Evolutionary conservation across 2,113 vertebrate genomes (phyloP).

Genomic region (Lepisosteus osseus): DNA sequence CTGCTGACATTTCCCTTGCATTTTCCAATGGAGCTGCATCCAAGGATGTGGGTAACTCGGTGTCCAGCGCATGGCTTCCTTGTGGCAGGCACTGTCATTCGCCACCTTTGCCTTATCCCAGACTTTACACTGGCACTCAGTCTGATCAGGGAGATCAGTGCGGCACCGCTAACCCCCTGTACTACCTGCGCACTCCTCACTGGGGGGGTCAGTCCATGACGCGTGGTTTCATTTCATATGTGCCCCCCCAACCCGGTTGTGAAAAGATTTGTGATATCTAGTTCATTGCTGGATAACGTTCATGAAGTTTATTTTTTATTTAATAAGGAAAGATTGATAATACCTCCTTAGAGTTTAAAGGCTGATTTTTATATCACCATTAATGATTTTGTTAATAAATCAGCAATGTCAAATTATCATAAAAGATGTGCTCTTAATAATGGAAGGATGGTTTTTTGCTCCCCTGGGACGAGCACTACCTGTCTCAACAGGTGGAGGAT

Average conservation of each 20-base stretch:
- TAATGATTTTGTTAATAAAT: too few relatives aligned
- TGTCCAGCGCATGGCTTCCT: constrained; percentile 63
- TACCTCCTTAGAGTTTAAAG: too few relatives aligned
- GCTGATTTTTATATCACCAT: too few relatives aligned
- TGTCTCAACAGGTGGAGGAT: too few relatives aligned
- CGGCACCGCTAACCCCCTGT: background rate
- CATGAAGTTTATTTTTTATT: too few relatives aligned
- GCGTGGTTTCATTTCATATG: constrained; percentile 43
- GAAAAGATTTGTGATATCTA: background rate
- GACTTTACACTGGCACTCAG: constrained; percentile 25
- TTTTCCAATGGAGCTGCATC: constrained; percentile 23
- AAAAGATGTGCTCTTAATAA: too few relatives aligned
- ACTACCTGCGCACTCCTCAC: constrained; percentile 14
- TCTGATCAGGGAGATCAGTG: constrained; percentile 1
- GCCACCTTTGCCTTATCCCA: constrained; percentile 35
- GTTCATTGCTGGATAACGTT: too few relatives aligned
- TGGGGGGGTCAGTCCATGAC: constrained; percentile 27
- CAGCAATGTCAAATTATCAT: too few relatives aligned
- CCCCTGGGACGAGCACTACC: too few relatives aligned
- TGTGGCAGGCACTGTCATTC: constrained; percentile 55
- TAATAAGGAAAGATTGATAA: too few relatives aligned
- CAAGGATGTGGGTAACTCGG: constrained; percentile 39
- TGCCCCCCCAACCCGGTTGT: constrained; percentile 18
- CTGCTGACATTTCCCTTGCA: constrained; percentile 34
- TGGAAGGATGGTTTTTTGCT: too few relatives aligned